phyloP scores from a whole-genome alignment of 2,113 vertebrate genomes.

The Pantherophis guttatus region DNA sequence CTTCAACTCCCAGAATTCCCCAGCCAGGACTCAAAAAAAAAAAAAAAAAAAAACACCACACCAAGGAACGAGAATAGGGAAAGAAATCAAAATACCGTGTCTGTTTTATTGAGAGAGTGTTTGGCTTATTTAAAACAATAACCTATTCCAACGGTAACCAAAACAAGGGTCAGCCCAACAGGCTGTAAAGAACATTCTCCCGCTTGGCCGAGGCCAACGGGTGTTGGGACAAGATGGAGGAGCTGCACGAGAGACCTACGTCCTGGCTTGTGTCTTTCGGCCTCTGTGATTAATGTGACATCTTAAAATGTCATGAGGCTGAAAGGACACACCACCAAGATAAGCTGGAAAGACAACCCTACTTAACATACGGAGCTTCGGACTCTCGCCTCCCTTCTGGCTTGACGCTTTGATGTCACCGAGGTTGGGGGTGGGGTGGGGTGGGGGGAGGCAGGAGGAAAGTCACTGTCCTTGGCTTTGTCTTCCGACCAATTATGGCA shows the following conservation, averaged over 20 bases:
- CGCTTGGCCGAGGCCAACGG: no score
- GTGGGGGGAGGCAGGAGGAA: neutral
- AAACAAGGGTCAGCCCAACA: neutral
- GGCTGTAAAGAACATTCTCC: neutral
- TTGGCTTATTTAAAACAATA: neutral
- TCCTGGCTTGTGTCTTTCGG: neutral
- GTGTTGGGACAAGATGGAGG: neutral
- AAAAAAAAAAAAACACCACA: no score
- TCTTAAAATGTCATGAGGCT: no score
- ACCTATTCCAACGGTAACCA: neutral
- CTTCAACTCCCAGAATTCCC: neutral
- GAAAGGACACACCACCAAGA: neutral
- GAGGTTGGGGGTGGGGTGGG: neutral
- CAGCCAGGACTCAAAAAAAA: neutral
- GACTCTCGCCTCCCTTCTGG: neutral
- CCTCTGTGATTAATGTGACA: neutral
- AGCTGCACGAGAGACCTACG: rapidly evolving
- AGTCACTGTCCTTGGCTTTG: neutral
- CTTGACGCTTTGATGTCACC: no score
- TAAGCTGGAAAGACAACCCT: neutral
- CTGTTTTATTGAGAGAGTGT: neutral
- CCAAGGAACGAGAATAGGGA: no score
- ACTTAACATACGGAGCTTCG: no score
- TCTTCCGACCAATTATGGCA: neutral
- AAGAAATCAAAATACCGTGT: neutral